Evolutionary conservation across 2,797 vertebrate genomes (phyloP).

Genomic region (Brachyalestes nurse): DNA sequence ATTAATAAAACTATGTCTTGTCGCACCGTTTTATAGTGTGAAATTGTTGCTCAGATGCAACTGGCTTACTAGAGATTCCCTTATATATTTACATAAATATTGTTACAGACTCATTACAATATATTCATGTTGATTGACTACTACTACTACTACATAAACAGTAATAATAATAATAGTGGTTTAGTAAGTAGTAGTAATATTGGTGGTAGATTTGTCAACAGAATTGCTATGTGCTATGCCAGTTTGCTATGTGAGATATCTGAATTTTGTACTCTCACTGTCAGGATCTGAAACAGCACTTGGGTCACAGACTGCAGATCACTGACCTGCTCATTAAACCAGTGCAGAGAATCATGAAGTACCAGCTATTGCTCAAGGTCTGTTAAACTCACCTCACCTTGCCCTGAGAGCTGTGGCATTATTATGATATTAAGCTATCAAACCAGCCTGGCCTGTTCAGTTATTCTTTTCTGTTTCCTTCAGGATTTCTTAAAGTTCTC

Average conservation of each 20-base stretch:
- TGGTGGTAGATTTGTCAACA: no score
- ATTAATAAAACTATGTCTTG: background rate
- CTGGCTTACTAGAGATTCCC: no score
- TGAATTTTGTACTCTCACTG: background rate
- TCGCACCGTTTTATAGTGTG: background rate
- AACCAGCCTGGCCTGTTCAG: background rate
- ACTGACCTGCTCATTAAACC: slow-evolving; percentile 95
- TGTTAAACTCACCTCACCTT: slow-evolving; percentile 43
- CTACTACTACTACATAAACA: no score
- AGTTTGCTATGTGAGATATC: background rate
- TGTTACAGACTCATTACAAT: no score
- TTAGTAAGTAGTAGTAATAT: no score
- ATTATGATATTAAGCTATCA: background rate
- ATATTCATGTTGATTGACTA: no score
- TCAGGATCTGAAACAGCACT: slow-evolving; percentile 92
- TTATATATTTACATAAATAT: no score
- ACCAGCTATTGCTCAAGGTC: slow-evolving; percentile 97
- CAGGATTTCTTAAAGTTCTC: slow-evolving; percentile 97
- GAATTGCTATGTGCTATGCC: background rate
- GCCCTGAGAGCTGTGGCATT: slow-evolving; percentile 35
- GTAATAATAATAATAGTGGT: no score
- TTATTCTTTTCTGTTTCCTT: slow-evolving; percentile 27
- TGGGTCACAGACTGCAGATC: slow-evolving; percentile 92
- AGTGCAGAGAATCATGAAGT: slow-evolving; percentile 98
- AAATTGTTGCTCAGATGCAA: background rate